Evolutionary conservation across 2,797 vertebrate genomes (phyloP), one percentile per base, ranked within the genome.

Genomic region (Odontamblyopus rebecca): DNA sequence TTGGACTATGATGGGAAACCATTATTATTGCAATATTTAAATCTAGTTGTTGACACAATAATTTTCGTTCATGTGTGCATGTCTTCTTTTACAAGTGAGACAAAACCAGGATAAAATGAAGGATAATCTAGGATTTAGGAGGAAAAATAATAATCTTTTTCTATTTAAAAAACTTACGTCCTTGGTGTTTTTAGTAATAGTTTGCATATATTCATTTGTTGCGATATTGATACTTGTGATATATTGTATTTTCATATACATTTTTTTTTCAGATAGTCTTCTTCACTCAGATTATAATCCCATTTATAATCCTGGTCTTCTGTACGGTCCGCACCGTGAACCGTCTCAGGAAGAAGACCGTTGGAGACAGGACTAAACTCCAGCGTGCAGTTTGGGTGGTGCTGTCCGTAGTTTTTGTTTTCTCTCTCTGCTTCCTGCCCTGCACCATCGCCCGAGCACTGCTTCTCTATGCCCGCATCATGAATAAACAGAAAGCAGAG

Each of bases 231-330:
- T 38, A 38, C 1, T 38, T 38, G 35, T 1, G 8, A 38, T 38
- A 38, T 38, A 38, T 38, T 38, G 7, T 8, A 38, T 38, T 38
- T 38, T 38, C 7, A 38, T 56, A 23, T 0, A 30, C 65, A 23
- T 23, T n/a, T 5, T 54, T 56, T 70, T 38, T 70, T 12, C 16
- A 86, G 88, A 0, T 71, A 0, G 72, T 92, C 29, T 89, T 93
- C 76, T 93, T 93, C 73, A 54, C 72, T 1, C 91, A 92, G 81
- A 90, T 94, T 61, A 4, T 92, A 5, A 7, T 93, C 65, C 92
- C 93, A 8, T 94, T 94, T 72, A 56, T 91, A 68, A 63, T 94
- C 71, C 77, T 93, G 0, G 44, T 93, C 66, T 93, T 92, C 87
- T 93, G 93, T 76, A 87, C 89, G 0, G 65, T 79, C 3, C 13